phyloP scores from a whole-genome alignment of 2,113 vertebrate genomes.

The Brachyistius frenatus region DNA sequence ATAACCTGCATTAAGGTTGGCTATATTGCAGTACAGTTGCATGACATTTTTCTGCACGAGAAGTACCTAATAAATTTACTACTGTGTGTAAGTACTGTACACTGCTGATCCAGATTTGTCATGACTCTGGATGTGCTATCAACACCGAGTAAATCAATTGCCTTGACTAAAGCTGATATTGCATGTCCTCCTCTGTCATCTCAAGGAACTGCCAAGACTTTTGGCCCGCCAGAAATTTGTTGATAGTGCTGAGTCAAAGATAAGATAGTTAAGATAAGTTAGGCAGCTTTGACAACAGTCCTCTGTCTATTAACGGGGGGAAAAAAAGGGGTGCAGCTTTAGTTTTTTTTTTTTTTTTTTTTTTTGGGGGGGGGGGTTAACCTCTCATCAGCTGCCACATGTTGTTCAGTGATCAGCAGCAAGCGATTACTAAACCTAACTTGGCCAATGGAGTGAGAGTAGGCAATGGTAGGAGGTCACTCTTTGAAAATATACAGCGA shows the following conservation, averaged over 20 bases:
- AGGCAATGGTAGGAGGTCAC: constrained; percentile 19
- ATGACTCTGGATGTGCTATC: constrained; percentile 1
- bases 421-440: constrained; percentile 54
- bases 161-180: constrained; percentile 14
- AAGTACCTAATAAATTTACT: too few species aligned
- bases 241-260: constrained; percentile 17
- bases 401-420: constrained; percentile 47
- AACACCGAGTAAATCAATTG: constrained; percentile 19
- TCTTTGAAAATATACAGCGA: constrained; percentile 47
- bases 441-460: constrained; percentile 35
- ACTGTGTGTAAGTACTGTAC: too few species aligned
- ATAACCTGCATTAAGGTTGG: too few species aligned
- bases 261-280: constrained; percentile 30
- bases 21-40: too few species aligned
- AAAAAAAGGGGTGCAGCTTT: not conserved
- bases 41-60: too few species aligned
- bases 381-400: constrained; percentile 30
- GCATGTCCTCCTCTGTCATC: constrained; percentile 7
- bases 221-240: not conserved
- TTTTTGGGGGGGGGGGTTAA: not conserved
- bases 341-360: constrained; percentile 9
- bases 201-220: constrained; percentile 12
- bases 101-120: not conserved
- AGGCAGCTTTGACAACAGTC: constrained; percentile 11
- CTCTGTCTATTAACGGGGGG: constrained; percentile 1